phyloP scores from a whole-genome alignment of 2,888 invertebrate genomes.

The Blera fallax region DNA sequence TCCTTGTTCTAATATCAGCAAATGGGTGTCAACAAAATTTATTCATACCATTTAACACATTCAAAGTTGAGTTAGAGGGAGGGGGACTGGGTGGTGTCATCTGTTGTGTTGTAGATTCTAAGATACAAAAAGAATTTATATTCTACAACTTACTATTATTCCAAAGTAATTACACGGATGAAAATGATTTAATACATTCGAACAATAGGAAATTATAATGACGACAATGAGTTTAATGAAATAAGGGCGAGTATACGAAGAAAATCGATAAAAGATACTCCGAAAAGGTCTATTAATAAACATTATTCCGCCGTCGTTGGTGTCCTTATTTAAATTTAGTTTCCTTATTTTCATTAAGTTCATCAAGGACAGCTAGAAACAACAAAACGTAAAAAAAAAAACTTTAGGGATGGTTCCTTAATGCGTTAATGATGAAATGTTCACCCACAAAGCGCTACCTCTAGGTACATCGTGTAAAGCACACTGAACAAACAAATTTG shows the following conservation, averaged over 20 bases:
- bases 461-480: constrained; percentile 31
- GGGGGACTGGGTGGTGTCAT: neutral
- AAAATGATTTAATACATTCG: constrained; percentile 52
- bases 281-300: constrained; percentile 48
- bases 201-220: constrained; percentile 54
- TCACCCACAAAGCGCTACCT: constrained; percentile 36
- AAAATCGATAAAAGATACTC: constrained; percentile 45
- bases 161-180: constrained; percentile 43
- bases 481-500: constrained; percentile 52
- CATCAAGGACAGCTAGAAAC: constrained; percentile 27
- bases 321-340: constrained; percentile 56
- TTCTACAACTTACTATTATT: constrained; percentile 30
- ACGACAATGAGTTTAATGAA: constrained; percentile 47
- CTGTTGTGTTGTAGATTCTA: neutral
- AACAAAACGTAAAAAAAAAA: constrained; percentile 3
- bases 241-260: neutral
- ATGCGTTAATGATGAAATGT: constrained; percentile 57
- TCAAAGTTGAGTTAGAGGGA: no score
- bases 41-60: constrained; percentile 56
- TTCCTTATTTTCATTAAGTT: constrained; percentile 41
- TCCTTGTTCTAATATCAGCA: constrained; percentile 14
- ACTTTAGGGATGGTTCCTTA: constrained; percentile 45
- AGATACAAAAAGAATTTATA: constrained; percentile 28
- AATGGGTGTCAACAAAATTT: constrained; percentile 49
- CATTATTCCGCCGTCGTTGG: constrained; percentile 47